Evolutionary conservation across 1,140 invertebrate species (phyloP), one percentile per base, ranked within the genome.

Genomic region (Drosophila varians): DNA sequence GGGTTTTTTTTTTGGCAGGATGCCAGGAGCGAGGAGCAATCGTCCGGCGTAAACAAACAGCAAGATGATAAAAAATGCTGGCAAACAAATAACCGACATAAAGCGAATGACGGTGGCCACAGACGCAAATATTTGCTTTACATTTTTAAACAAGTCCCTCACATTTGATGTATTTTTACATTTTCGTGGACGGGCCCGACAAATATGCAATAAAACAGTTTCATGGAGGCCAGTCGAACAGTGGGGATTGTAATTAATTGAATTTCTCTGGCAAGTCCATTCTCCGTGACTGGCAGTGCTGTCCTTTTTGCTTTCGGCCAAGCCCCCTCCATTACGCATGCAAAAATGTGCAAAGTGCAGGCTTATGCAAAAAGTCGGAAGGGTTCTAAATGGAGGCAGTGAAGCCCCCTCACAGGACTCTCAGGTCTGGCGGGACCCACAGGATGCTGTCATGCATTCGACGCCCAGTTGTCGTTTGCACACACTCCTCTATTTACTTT

Each of bases 61-160:
- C 14, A 31, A 62, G 38, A 42, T 42, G 19, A n/a, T n/a, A 72
- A 53, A 72, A 54, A 62, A 72, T 40, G 49, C 52, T 55, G 40
- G 62, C 51, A 64, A 46, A 71, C 49, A 55, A 74, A 71, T 62
- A 69, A 60, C 49, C 48, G 48, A 43, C 53, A 52, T 43, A 60
- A 53, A 68, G 61, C 23, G 64, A 68, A 68, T 66, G 21, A 55
- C 52, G 80, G 52, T 79, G 58, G 60, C 79, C 65, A 62, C 79
- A 83, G 71, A 71, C 49, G 51, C 76, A 84, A 84, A 84, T 80
- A 86, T 84, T 84, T 84, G 56, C 80, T 86, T 86, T 76, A 86
- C 57, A 80, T 84, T 76, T 86, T 84, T 76, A 76, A 84, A 86
- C 80, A 86, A 84, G 65, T 80, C 82, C 43, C 75, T 36, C 51